These are phyloP conservation scores for Brachionus rotundiformis DNA, from an alignment of 1,140 invertebrate genomes.

Conservation along the genomic window DNA sequence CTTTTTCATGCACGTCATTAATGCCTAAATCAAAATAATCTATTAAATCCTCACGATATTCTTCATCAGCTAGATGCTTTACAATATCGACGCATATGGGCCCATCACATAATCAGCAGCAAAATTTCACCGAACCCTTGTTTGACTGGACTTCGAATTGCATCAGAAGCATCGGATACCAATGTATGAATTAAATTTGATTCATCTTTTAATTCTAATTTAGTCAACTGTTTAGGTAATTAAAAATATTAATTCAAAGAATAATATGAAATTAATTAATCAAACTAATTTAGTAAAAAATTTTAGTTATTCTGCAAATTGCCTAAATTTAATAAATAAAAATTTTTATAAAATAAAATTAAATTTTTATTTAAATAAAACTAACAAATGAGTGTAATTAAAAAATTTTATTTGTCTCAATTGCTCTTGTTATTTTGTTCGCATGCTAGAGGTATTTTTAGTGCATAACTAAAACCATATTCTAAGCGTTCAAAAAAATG, in stretches of 20 bases:
- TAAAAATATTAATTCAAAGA: too few species aligned
- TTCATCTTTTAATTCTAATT: not conserved
- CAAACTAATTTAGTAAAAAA: too few species aligned
- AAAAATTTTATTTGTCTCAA: not conserved
- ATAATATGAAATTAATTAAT: too few species aligned
- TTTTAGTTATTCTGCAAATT: too few species aligned
- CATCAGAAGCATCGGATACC: not conserved
- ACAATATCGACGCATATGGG: too few species aligned
- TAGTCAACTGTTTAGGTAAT: not conserved
- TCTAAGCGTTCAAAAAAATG: constrained; percentile 2
- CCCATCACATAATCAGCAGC: too few species aligned
- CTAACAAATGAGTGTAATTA: not conserved
- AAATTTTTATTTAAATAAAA: too few species aligned
- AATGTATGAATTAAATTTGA: not conserved
- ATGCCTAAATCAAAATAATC: not conserved
- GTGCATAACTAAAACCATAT: not conserved
- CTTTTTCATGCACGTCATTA: not conserved
- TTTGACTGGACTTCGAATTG: not conserved
- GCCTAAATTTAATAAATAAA: too few species aligned
- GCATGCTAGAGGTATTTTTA: constrained; percentile 10
- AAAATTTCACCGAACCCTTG: not conserved
- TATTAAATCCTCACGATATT: too few species aligned
- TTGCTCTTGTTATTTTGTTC: not conserved
- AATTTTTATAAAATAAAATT: too few species aligned
- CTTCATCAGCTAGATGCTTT: too few species aligned